Base-by-base conservation (phyloP, 2,888 invertebrate species). In the Rhopalosiphum nymphaeae region DNA sequence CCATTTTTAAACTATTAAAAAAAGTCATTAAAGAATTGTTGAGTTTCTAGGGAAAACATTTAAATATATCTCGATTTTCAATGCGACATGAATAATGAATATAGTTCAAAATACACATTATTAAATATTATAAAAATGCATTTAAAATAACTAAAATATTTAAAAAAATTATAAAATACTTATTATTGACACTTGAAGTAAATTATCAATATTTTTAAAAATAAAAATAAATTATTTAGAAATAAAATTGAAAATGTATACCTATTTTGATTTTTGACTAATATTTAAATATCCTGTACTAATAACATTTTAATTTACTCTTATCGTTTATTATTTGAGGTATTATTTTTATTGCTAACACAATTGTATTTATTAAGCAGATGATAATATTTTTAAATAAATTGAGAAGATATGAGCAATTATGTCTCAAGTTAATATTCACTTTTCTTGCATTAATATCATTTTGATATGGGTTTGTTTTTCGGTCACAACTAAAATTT, bases 401-500 rank as follows among this genome's bases (percentile, higher is more conserved):
- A 36, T 78, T 78, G 0, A 78, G 21, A 78, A 36, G 36, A 78
- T 36, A 42, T 78, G 78, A 78, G 36, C 36, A 36, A 78, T 78
- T 78, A 36, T 78, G 36, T 78, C 3, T 78, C 36, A 5, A 78
- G 21, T 78, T 21, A 21, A 36, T 78, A 78, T 53, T 53, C 21
- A 53, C 5, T 53, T 53, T 21, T 53, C 53, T 21, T 53, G 5
- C 4, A 53, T 21, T 21, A 5, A 5, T 53, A 53, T 53, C 36
- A 78, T 29, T 57, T 57, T 13, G 9, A 44, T 89, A 44, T 46
- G 25, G 1, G 56, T 87, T 92, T 78, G 5, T 78, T 93, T 90
- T 90, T 85, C 89, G 57, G 46, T 90, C 44, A 36, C 56, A 85
- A 85, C 90, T 61, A 90, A 90, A 44, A 89, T 46, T 84, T 86